phyloP scores from a whole-genome alignment of 2,797 vertebrate genomes.

The Sebastiscus albofasciatus region DNA sequence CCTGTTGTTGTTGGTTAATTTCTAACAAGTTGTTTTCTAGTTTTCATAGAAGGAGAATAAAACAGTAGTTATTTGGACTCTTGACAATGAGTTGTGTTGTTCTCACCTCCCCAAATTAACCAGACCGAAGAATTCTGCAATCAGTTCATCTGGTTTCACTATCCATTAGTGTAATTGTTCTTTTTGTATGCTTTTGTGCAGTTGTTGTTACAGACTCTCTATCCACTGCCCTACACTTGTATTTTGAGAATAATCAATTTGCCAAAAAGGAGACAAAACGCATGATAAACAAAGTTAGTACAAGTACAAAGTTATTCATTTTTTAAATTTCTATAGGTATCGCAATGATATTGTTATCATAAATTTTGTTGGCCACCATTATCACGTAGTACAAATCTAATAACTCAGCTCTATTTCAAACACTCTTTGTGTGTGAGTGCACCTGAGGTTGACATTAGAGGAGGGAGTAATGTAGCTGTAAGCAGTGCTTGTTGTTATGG shows the following conservation, averaged over 20 bases:
- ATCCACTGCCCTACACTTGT: neutral
- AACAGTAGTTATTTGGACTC: neutral
- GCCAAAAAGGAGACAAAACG: neutral
- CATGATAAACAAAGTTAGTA: too few species aligned
- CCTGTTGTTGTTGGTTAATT: neutral
- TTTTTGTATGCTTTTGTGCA: neutral
- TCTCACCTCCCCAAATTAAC: conserved; percentile 8
- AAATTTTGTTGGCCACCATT: neutral
- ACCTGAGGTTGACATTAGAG: neutral
- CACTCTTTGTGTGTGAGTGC: neutral
- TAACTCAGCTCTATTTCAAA: neutral
- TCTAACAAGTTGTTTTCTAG: conserved; percentile 3
- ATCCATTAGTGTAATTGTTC: neutral
- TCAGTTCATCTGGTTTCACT: neutral
- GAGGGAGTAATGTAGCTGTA: neutral
- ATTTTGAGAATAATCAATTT: neutral
- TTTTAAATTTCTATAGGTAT: too few species aligned
- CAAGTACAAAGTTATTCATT: too few species aligned
- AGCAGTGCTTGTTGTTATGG: neutral
- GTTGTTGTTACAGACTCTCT: neutral
- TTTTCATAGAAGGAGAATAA: conserved; percentile 10
- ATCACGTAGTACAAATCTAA: neutral
- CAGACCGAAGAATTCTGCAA: neutral
- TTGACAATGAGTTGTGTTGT: neutral
- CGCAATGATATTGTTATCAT: neutral